Percentiles rank a stretch among this genome's conserved stretches.
These are phyloP conservation scores for Onchidella celtica DNA, from an alignment of 2,888 invertebrate species.

Conservation along the genomic window DNA sequence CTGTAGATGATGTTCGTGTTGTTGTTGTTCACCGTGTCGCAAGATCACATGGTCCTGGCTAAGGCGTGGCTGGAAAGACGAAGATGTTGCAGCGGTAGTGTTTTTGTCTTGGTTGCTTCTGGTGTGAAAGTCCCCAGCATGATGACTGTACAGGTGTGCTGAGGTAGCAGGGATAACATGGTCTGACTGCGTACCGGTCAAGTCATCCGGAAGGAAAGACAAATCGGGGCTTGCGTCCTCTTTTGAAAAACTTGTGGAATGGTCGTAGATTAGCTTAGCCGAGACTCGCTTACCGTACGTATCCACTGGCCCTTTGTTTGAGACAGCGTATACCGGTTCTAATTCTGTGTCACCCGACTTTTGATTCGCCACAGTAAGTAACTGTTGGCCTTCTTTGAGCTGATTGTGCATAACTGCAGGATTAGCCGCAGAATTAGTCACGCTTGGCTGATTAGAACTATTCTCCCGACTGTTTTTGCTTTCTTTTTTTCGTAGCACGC, in stretches of 20 bases:
- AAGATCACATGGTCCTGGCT: too few relatives aligned
- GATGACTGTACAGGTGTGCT: not conserved
- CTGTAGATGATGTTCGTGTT: not conserved
- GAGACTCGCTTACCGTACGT: not conserved
- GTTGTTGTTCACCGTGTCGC: not conserved
- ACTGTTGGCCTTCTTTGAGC: not conserved
- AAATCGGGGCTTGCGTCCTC: conserved; percentile 10
- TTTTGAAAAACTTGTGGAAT: not conserved
- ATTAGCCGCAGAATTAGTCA: not conserved
- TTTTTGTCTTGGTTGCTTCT: not conserved
- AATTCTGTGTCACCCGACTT: not conserved
- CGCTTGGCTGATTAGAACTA: not conserved
- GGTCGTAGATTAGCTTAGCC: conserved; percentile 11
- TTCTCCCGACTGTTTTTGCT: not conserved
- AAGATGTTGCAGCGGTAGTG: too few relatives aligned
- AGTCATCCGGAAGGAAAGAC: conserved; percentile 23
- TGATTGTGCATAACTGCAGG: not conserved
- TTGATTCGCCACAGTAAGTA: not conserved
- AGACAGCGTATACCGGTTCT: conserved; percentile 1
- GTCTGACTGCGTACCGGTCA: not conserved
- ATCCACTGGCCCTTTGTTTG: conserved; percentile 6
- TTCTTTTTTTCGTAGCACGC: not conserved
- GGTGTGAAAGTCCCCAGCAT: not conserved
- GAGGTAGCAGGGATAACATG: not conserved
- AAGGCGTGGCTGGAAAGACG: not conserved